These are phyloP conservation scores for Calycopis cecrops DNA, from an alignment of 1,140 invertebrate genomes.

Conservation along the genomic window DNA sequence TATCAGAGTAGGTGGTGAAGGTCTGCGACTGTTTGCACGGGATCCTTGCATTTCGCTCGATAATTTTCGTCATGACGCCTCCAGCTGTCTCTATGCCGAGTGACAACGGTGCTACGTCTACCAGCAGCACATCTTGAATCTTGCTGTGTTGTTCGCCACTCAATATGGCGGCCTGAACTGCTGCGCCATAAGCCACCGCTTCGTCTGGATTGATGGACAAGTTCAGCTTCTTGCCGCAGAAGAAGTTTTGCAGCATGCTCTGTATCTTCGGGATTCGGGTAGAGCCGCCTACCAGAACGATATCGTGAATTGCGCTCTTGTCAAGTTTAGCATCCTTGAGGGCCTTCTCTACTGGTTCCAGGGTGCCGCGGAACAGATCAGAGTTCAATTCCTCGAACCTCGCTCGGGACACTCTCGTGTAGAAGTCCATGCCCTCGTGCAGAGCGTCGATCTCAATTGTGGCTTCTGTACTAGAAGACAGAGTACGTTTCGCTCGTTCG, in stretches of 20 bases:
- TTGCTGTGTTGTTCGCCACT: conserved; percentile 75
- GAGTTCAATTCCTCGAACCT: too few relatives aligned
- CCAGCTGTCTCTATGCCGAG: conserved; percentile 81
- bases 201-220: conserved; percentile 83
- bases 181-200: conserved; percentile 80
- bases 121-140: conserved; percentile 85
- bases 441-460: too few relatives aligned
- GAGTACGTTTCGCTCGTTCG: too few relatives aligned
- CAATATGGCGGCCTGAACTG: conserved; percentile 80
- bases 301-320: conserved; percentile 83
- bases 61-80: conserved; percentile 80
- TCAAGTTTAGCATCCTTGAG: too few relatives aligned
- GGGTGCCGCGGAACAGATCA: too few relatives aligned
- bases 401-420: too few relatives aligned
- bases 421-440: too few relatives aligned
- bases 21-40: conserved; percentile 80
- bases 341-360: too few relatives aligned
- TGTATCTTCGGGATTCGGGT: conserved; percentile 83
- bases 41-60: conserved; percentile 80
- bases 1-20: conserved; percentile 82
- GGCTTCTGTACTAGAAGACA: too few relatives aligned
- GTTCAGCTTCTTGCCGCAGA: conserved; percentile 78
- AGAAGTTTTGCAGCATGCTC: conserved; percentile 78
- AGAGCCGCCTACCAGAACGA: conserved; percentile 83
- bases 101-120: conserved; percentile 81